Evolutionary conservation across 2,797 vertebrate species (phyloP).

Genomic region (Coregonus ussuriensis): DNA sequence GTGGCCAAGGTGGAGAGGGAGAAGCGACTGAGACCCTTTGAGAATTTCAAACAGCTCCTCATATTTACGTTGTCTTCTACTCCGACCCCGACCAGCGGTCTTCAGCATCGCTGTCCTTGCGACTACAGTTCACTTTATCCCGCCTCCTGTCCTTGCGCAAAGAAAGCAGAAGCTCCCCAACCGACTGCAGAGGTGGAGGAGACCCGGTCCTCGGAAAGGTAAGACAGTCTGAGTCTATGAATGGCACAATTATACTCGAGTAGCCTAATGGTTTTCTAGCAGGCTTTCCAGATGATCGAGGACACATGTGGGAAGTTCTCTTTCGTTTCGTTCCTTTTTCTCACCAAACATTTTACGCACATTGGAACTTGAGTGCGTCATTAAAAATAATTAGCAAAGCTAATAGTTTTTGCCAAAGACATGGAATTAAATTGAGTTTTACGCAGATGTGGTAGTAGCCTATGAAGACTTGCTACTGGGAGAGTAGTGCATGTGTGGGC

Average conservation of each 20-base stretch:
- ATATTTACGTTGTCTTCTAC: constrained; percentile 28
- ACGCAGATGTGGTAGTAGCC: no score
- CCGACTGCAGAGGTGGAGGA: constrained; percentile 18
- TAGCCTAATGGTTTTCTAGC: neutral
- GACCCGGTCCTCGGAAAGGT: constrained; percentile 40
- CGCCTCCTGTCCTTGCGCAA: neutral
- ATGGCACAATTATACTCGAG: neutral
- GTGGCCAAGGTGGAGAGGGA: constrained; percentile 8
- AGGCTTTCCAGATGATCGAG: no score
- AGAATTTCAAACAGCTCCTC: constrained; percentile 25
- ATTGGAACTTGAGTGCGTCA: neutral
- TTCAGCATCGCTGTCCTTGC: constrained; percentile 17
- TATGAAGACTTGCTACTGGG: no score
- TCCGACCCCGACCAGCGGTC: constrained; percentile 25
- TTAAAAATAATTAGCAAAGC: neutral
- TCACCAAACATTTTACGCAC: neutral
- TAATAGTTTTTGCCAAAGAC: neutral
- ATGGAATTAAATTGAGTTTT: neutral
- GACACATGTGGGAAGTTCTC: neutral
- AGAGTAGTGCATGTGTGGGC: no score
- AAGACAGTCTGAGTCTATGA: constrained; percentile 27
- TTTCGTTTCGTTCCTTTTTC: neutral
- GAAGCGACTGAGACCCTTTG: constrained; percentile 15
- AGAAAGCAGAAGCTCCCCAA: constrained; percentile 10
- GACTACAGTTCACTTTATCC: constrained; percentile 6